phyloP scores from a whole-genome alignment of 1,140 invertebrate species.

The Micrasema minimum region DNA sequence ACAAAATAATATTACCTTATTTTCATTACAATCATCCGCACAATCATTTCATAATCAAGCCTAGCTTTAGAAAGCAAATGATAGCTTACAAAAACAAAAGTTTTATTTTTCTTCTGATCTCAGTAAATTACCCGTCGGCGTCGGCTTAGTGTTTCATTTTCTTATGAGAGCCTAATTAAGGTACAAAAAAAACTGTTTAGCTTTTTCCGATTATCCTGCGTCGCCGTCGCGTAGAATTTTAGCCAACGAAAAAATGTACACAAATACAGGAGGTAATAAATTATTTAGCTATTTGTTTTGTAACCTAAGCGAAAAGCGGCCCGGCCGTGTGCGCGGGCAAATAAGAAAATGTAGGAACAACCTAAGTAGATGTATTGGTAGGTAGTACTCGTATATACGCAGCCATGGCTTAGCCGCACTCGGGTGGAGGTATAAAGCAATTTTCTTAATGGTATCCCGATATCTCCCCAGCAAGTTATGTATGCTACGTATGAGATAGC shows the following conservation, averaged over 20 bases:
- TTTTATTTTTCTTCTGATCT: too few relatives aligned
- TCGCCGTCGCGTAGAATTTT: too few relatives aligned
- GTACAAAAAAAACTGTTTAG: too few relatives aligned
- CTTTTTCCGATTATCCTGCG: too few relatives aligned
- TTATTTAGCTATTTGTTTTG: conserved; percentile 27
- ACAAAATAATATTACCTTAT: too few relatives aligned
- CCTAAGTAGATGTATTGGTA: background rate
- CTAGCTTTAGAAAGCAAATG: too few relatives aligned
- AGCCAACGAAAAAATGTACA: background rate
- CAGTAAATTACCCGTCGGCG: too few relatives aligned
- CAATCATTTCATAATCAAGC: too few relatives aligned
- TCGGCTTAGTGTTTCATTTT: too few relatives aligned
- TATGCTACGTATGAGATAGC: conserved; percentile 44
- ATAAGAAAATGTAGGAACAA: conserved; percentile 26
- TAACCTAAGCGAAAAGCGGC: conserved; percentile 25
- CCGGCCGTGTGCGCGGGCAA: conserved; percentile 18
- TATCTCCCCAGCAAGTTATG: conserved; percentile 53
- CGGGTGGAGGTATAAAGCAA: conserved; percentile 53
- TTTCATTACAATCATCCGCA: too few relatives aligned
- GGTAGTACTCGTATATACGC: conserved; percentile 19
- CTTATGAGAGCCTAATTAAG: too few relatives aligned
- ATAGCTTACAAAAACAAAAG: too few relatives aligned
- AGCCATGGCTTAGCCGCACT: conserved; percentile 47
- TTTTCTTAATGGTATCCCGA: conserved; percentile 55
- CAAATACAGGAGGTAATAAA: conserved; percentile 5